Evolutionary conservation across 2,797 vertebrate genomes (phyloP).

Genomic region (Tympanoctomys barrerae): DNA sequence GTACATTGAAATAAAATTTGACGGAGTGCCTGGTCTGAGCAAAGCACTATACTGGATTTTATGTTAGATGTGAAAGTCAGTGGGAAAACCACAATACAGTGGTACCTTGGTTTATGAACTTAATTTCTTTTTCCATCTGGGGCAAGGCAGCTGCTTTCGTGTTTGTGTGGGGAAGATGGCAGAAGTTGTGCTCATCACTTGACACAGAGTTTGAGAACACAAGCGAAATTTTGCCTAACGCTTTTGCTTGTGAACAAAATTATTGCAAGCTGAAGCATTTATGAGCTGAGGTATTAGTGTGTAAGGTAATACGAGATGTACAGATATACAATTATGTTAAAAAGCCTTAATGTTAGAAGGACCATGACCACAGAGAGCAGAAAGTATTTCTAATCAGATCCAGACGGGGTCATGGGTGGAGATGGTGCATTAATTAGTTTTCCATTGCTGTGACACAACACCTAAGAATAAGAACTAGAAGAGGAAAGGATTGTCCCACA

Average conservation of each 20-base stretch:
- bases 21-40: neutral
- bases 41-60: slow-evolving; percentile 2
- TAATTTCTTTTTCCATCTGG: neutral
- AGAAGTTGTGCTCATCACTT: neutral
- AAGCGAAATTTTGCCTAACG: neutral
- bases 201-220: neutral
- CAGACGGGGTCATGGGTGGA: neutral
- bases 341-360: neutral
- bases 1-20: slow-evolving; percentile 55
- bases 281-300: neutral
- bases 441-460: neutral
- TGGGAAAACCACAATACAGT: neutral
- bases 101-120: neutral
- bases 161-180: neutral
- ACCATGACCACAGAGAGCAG: neutral
- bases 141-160: neutral
- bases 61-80: neutral
- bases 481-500: neutral
- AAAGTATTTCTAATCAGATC: neutral
- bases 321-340: neutral
- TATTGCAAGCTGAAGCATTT: neutral
- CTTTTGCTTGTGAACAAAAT: neutral
- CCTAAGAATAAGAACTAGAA: neutral
- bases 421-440: neutral
- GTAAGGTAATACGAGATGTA: neutral